Evolutionary conservation across 2,797 vertebrate genomes (phyloP).

Genomic region (Gastrophryne carolinensis): DNA sequence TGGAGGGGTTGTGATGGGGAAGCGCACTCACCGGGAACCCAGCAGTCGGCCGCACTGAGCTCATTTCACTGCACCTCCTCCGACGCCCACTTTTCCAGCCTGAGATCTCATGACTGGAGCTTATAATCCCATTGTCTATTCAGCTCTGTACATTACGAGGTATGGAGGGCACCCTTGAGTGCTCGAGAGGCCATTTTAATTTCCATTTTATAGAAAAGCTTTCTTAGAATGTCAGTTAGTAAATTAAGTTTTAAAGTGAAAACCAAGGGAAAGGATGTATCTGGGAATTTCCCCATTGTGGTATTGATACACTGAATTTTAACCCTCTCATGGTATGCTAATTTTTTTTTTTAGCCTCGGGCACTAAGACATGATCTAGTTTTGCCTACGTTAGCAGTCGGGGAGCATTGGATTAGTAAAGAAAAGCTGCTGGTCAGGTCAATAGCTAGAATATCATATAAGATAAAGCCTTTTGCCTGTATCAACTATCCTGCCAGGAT

Average conservation of each 20-base stretch:
- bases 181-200: neutral
- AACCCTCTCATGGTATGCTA: constrained; percentile 49
- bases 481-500: no score
- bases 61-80: neutral
- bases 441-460: no score
- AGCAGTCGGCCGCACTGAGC: constrained; percentile 90
- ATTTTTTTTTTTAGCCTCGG: no score
- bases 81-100: neutral
- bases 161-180: neutral
- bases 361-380: no score
- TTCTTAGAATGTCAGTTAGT: no score
- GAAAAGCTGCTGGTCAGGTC: no score
- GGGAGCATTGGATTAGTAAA: no score
- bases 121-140: no score
- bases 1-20: constrained; percentile 65
- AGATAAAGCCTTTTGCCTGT: no score
- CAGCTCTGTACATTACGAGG: neutral
- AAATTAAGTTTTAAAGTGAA: no score
- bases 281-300: neutral
- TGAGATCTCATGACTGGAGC: neutral
- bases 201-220: no score
- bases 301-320: neutral
- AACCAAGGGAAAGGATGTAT: neutral
- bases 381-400: no score
- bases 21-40: constrained; percentile 87